Conservation (phyloP, 1,140 invertebrate species). For the Drosophila aff. region DNA sequence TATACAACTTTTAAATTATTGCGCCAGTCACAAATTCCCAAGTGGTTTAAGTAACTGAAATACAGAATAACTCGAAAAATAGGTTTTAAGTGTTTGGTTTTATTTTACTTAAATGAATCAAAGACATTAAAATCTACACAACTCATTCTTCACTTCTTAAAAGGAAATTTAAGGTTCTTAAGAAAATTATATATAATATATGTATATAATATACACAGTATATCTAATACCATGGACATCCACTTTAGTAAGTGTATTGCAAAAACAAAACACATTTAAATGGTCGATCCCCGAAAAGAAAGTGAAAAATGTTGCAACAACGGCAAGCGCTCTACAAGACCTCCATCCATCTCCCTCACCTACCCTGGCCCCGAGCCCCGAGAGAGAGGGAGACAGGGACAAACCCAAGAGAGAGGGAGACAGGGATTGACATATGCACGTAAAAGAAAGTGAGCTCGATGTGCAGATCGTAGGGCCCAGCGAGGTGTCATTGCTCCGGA, state of each 20-base stretch:
- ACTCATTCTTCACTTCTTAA: background rate
- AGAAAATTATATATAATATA: background rate
- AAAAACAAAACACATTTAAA: constrained; percentile 23
- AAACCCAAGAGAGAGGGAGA: background rate
- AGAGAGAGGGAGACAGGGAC: constrained; percentile 9
- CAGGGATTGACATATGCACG: constrained; percentile 18
- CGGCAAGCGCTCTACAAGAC: constrained; percentile 30
- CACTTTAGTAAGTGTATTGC: constrained; percentile 7
- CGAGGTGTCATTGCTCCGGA: constrained; percentile 72
- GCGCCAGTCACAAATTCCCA: background rate
- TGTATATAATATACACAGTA: background rate
- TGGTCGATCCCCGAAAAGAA: constrained; percentile 58
- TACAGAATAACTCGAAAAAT: background rate
- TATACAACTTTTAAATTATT: too few relatives aligned
- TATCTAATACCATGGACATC: too few relatives aligned
- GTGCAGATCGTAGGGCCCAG: constrained; percentile 22
- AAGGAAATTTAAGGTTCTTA: background rate
- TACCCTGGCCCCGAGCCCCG: too few relatives aligned
- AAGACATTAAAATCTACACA: background rate
- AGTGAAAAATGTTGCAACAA: constrained; percentile 72
- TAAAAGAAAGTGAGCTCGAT: constrained; percentile 54
- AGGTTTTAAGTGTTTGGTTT: background rate
- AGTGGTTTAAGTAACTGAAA: too few relatives aligned
- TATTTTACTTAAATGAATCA: background rate
- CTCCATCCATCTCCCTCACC: background rate